Percentiles rank a stretch among this genome's conserved stretches.
These are phyloP conservation scores for Thaleichthys pacificus DNA, from an alignment of 2,797 vertebrate species.

Conservation along the genomic window DNA sequence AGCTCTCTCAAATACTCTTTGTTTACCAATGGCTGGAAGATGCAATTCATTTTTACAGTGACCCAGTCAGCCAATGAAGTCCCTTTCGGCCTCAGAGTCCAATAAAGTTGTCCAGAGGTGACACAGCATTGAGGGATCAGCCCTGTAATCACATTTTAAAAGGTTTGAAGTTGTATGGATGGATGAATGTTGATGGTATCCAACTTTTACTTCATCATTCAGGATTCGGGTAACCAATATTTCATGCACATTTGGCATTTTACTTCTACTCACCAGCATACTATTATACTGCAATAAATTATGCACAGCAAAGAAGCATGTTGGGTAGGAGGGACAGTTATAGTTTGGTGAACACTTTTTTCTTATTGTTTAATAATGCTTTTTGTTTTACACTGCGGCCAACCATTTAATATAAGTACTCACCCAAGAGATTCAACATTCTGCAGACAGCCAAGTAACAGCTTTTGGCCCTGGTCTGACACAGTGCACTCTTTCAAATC, in stretches of 20 bases:
- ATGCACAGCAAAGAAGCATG: too few relatives aligned
- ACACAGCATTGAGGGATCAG: conserved; percentile 17
- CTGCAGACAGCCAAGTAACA: conserved; percentile 25
- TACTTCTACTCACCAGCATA: too few relatives aligned
- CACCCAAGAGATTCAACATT: conserved; percentile 33
- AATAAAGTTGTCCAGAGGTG: conserved; percentile 43
- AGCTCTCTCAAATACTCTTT: conserved; percentile 38
- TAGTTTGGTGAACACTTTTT: too few relatives aligned
- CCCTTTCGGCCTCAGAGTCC: conserved; percentile 11
- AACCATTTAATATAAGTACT: not conserved
- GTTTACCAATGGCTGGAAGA: conserved; percentile 33
- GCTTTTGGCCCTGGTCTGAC: conserved; percentile 38
- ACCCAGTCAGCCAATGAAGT: conserved; percentile 17
- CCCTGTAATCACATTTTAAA: conserved; percentile 11
- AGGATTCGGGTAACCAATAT: too few relatives aligned
- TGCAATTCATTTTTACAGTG: conserved; percentile 34
- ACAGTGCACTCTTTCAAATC: conserved; percentile 29
- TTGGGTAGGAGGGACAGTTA: too few relatives aligned
- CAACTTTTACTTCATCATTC: too few relatives aligned
- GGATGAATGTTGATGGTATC: too few relatives aligned
- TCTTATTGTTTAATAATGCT: too few relatives aligned
- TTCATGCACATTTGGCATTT: too few relatives aligned
- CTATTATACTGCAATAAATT: too few relatives aligned
- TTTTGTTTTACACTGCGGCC: too few relatives aligned
- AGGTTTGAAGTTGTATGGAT: not conserved